phyloP scores from a whole-genome alignment of 2,113 vertebrate species.

The Propithecus coquereli region DNA sequence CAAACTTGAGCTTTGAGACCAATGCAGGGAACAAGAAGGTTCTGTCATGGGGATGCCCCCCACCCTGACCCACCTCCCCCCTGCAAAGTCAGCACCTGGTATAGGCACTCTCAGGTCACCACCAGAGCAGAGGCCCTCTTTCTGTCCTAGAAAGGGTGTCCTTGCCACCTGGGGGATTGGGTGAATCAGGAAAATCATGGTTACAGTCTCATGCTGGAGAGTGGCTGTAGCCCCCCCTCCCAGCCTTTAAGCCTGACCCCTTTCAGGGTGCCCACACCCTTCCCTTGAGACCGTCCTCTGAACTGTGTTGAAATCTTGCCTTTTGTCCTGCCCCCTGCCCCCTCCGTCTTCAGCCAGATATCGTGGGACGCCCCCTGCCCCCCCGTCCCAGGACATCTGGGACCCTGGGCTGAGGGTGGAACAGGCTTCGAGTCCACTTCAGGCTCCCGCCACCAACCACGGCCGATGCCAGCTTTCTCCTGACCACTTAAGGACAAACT shows the following conservation, averaged over 20 bases:
- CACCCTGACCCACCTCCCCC: too few relatives aligned
- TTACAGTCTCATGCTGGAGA: not conserved
- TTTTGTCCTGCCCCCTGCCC: not conserved
- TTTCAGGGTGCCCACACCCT: fast-evolving
- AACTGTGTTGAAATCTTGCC: not conserved
- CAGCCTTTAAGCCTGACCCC: not conserved
- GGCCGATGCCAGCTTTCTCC: not conserved
- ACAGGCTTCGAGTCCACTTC: not conserved
- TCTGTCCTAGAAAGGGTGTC: not conserved
- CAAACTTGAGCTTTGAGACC: not conserved
- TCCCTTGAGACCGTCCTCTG: not conserved
- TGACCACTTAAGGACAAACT: not conserved
- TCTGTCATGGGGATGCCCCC: not conserved
- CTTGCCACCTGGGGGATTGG: not conserved
- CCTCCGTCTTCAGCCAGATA: not conserved
- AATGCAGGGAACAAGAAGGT: not conserved
- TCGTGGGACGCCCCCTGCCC: not conserved
- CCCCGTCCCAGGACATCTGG: not conserved
- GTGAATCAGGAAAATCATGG: not conserved
- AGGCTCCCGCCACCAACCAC: not conserved
- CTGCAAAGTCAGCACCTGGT: not conserved
- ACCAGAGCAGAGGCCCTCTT: not conserved
- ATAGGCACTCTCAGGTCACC: not conserved
- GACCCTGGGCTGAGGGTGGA: not conserved
- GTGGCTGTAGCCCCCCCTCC: not conserved